Evolutionary conservation across 2,888 invertebrate species (phyloP).

Genomic region (Drosophila emarginata): DNA sequence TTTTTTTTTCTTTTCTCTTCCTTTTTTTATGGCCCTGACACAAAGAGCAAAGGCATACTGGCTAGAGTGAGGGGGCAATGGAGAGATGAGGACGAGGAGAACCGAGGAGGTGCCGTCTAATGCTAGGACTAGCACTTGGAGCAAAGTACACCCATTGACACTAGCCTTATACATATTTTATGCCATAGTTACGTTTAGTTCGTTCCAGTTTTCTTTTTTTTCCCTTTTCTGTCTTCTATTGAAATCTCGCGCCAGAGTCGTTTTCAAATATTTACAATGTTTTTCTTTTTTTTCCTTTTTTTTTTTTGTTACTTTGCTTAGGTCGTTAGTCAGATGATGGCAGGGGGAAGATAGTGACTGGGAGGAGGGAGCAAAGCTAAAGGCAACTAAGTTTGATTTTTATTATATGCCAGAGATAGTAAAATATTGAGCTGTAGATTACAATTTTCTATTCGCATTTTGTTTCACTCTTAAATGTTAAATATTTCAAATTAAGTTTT

Average conservation of each 20-base stretch:
- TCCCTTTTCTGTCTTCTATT: conserved; percentile 16
- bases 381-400: conserved; percentile 9
- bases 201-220: conserved; percentile 19
- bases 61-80: background rate
- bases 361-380: background rate
- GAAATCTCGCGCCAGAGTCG: conserved; percentile 44
- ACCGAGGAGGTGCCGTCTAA: background rate
- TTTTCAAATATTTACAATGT: conserved; percentile 59
- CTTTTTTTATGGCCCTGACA: conserved; percentile 57
- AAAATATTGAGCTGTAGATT: conserved; percentile 12
- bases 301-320: background rate
- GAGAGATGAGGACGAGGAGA: background rate
- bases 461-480: background rate
- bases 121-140: background rate
- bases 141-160: conserved; percentile 26
- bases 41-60: background rate
- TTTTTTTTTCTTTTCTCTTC: background rate
- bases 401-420: conserved; percentile 12
- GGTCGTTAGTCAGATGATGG: conserved; percentile 13
- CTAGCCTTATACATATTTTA: conserved; percentile 49
- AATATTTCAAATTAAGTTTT: background rate
- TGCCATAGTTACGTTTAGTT: conserved; percentile 68
- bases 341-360: no score
- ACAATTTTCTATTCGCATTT: conserved; percentile 1
- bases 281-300: conserved; percentile 9